These are phyloP conservation scores for Elachura formosa DNA, from an alignment of 2,113 vertebrate species.

Conservation along the genomic window DNA sequence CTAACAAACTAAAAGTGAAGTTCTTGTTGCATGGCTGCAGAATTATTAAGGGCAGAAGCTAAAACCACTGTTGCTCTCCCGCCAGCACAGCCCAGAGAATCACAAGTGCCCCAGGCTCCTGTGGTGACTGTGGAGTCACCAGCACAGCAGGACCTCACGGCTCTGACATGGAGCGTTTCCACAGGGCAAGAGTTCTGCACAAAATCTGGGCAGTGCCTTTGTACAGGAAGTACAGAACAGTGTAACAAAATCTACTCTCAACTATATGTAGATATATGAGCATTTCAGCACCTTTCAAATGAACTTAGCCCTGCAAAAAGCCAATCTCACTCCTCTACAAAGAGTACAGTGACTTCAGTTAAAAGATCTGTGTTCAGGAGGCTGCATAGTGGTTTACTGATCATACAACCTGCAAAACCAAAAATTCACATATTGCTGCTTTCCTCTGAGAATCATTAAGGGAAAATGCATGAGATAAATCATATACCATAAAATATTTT, in stretches of 20 bases:
- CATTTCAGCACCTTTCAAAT: background rate
- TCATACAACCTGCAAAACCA: slow-evolving; percentile 26
- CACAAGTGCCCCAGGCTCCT: background rate
- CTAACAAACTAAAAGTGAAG: background rate
- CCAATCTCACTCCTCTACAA: background rate
- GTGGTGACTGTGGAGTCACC: background rate
- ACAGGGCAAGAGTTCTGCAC: background rate
- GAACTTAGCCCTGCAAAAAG: background rate
- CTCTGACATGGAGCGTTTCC: background rate
- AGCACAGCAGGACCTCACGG: background rate
- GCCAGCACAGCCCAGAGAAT: background rate
- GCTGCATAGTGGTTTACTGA: background rate
- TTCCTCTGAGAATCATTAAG: background rate
- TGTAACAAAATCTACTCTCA: background rate
- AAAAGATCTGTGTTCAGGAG: background rate
- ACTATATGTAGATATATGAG: background rate
- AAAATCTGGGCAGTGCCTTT: background rate
- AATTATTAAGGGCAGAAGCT: background rate
- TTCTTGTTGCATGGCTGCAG: background rate
- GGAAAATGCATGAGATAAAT: background rate
- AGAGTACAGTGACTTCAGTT: background rate
- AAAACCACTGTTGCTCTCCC: background rate
- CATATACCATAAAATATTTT: background rate
- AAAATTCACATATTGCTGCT: slow-evolving; percentile 35
- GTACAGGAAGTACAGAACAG: background rate